Percentiles rank a stretch among this genome's conserved stretches.
phyloP scores from a whole-genome alignment of 2,797 vertebrate species.

The Carapus acus region DNA sequence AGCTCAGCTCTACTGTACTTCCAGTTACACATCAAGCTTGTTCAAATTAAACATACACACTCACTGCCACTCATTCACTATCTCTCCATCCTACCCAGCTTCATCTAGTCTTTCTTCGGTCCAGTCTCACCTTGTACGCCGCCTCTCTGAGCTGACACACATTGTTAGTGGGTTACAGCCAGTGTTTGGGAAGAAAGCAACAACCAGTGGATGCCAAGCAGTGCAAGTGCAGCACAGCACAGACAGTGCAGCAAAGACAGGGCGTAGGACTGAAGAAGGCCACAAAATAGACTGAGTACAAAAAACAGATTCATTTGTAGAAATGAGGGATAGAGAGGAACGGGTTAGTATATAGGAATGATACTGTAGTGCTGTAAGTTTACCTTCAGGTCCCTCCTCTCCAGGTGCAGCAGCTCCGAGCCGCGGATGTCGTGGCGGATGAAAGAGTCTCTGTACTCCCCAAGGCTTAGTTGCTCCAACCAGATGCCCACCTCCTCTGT shows the following conservation, averaged over 20 bases:
- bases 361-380: constrained; percentile 39
- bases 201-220: constrained; percentile 86
- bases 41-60: neutral
- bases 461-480: constrained; percentile 99
- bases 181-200: constrained; percentile 38
- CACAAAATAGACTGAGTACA: constrained; percentile 41
- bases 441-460: constrained; percentile 99
- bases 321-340: constrained; percentile 31
- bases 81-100: neutral
- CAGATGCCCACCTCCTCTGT: constrained; percentile 99
- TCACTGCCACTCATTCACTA: neutral
- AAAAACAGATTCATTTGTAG: constrained; percentile 45
- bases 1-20: no score
- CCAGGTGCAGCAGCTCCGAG: constrained; percentile 98
- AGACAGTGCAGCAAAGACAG: constrained; percentile 69
- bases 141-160: constrained; percentile 31
- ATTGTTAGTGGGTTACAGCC: constrained; percentile 56
- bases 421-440: constrained; percentile 97
- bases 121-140: constrained; percentile 10
- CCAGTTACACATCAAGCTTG: neutral
- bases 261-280: constrained; percentile 67
- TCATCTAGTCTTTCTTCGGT: neutral
- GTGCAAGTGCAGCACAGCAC: constrained; percentile 86
- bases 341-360: constrained; percentile 68
- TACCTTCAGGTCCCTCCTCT: constrained; percentile 99